These are phyloP conservation scores for Globodera ellingtonae DNA, from an alignment of 1,140 invertebrate species.

Conservation along the genomic window DNA sequence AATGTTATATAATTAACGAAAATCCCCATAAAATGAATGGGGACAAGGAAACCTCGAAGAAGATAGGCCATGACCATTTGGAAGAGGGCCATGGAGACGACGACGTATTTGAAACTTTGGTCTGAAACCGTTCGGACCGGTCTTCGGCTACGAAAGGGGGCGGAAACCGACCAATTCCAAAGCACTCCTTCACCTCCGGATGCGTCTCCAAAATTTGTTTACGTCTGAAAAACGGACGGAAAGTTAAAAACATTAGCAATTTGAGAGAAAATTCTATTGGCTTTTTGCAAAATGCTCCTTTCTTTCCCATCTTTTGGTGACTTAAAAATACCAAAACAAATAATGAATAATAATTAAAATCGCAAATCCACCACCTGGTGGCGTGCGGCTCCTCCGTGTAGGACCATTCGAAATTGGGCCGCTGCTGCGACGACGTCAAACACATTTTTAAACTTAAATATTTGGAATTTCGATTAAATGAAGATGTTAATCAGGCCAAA, in stretches of 20 bases:
- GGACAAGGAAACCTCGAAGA: constrained; percentile 58
- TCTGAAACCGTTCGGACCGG: constrained; percentile 28
- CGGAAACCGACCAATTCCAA: constrained; percentile 46
- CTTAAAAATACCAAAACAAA: too few species aligned
- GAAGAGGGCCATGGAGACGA: constrained; percentile 61
- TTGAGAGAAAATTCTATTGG: too few species aligned
- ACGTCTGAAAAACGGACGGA: constrained; percentile 41
- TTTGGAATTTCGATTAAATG: too few species aligned
- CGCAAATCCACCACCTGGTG: constrained; percentile 74
- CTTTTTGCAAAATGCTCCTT: too few species aligned
- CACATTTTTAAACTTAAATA: constrained; percentile 73
- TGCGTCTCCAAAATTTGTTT: constrained; percentile 72
- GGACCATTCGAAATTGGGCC: constrained; percentile 81
- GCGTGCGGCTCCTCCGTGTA: constrained; percentile 98
- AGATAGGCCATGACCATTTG: constrained; percentile 62
- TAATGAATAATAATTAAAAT: too few species aligned
- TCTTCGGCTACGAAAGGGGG: background rate
- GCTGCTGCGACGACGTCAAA: constrained; percentile 78
- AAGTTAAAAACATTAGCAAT: too few species aligned
- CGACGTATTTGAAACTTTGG: constrained; percentile 60
- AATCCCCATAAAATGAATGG: background rate
- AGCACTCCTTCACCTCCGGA: constrained; percentile 62
- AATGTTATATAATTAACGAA: constrained; percentile 4
- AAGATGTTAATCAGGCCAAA: too few species aligned
- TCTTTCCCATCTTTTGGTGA: too few species aligned